phyloP scores from a whole-genome alignment of 2,113 vertebrate genomes.

The Anhinga rufa region DNA sequence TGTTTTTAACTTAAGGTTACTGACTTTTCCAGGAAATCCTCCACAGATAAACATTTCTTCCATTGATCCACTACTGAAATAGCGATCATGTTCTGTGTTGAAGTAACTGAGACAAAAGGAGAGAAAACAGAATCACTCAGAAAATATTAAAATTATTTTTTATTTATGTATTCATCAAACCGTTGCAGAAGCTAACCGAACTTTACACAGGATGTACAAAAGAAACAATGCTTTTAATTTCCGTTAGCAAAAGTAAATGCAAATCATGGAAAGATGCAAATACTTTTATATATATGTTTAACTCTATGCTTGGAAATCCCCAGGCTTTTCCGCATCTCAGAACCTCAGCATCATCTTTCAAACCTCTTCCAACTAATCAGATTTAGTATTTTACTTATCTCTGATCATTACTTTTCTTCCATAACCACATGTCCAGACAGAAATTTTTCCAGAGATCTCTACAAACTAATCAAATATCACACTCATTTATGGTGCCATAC shows the following conservation, averaged over 20 bases:
- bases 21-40: conserved; percentile 75
- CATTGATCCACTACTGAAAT: conserved; percentile 55
- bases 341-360: background rate
- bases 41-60: conserved; percentile 42
- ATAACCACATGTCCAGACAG: background rate
- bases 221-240: background rate
- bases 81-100: background rate
- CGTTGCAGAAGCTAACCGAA: background rate
- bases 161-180: background rate
- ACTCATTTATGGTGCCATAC: background rate
- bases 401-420: background rate
- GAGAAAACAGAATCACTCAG: background rate
- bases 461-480: background rate
- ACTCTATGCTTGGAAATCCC: background rate
- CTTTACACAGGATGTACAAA: background rate
- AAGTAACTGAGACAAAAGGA: conserved; percentile 30
- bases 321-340: background rate
- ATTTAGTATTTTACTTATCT: background rate
- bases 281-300: background rate
- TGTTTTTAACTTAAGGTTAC: conserved; percentile 33
- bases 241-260: background rate
- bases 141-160: background rate
- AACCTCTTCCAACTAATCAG: background rate
- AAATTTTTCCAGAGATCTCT: background rate
- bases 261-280: background rate